Conservation (phyloP, 1,140 invertebrate genomes). For the Venustaconcha ellipsiformis region DNA sequence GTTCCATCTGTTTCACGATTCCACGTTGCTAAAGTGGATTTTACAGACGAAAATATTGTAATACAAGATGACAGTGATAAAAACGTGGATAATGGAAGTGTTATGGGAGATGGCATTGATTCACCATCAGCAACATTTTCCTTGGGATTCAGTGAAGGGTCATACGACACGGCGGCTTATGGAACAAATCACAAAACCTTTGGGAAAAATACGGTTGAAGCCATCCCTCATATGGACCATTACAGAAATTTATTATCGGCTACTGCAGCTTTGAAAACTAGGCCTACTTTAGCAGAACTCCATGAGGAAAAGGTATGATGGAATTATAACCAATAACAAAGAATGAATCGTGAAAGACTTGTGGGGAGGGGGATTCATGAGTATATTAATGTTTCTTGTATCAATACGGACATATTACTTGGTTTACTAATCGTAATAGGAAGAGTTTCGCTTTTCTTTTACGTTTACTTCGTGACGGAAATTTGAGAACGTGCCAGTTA, state of each 20-base stretch:
- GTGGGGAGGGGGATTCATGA: no score
- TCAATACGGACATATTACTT: no score
- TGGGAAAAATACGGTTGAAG: slow-evolving; percentile 88
- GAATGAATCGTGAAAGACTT: no score
- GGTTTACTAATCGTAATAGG: no score
- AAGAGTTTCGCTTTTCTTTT: no score
- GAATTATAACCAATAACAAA: no score
- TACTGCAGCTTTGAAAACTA: slow-evolving; percentile 83
- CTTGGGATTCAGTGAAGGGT: slow-evolving; percentile 73
- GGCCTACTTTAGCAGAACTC: slow-evolving; percentile 93
- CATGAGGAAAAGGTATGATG: slow-evolving; percentile 76
- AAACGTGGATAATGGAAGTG: slow-evolving; percentile 19
- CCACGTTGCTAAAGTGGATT: slow-evolving; percentile 51
- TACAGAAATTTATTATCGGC: slow-evolving; percentile 92
- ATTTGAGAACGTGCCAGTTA: no score
- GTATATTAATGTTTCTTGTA: no score
- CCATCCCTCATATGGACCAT: slow-evolving; percentile 90
- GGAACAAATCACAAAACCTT: slow-evolving; percentile 82
- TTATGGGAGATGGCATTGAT: slow-evolving; percentile 15
- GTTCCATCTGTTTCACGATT: slow-evolving; percentile 46
- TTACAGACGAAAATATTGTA: slow-evolving; percentile 32
- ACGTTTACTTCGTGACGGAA: no score
- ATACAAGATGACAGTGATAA: slow-evolving; percentile 16
- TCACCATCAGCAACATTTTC: slow-evolving; percentile 35
- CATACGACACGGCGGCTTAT: slow-evolving; percentile 28